Percentiles rank a stretch among this genome's conserved stretches.
These are phyloP conservation scores for Oenanthe oenanthe DNA, from an alignment of 2,113 vertebrate genomes.

Conservation along the genomic window DNA sequence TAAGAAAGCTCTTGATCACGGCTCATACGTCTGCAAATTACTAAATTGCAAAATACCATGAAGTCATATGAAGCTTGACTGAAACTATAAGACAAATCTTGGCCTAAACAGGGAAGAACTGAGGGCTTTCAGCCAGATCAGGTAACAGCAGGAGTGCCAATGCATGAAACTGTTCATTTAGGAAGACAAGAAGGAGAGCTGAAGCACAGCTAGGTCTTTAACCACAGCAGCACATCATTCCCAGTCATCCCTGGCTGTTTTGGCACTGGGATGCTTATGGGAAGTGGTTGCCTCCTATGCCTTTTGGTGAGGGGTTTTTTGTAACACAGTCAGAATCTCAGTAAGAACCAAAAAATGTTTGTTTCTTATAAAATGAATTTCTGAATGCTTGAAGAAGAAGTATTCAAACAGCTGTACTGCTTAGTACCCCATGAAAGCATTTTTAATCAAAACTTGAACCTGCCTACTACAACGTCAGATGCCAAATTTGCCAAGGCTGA, in stretches of 20 bases:
- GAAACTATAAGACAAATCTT: neutral
- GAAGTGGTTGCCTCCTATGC: neutral
- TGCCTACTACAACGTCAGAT: neutral
- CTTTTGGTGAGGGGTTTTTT: neutral
- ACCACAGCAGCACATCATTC: neutral
- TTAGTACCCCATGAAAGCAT: neutral
- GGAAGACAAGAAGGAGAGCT: neutral
- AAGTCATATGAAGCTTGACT: neutral
- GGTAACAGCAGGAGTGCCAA: neutral
- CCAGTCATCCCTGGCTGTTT: neutral
- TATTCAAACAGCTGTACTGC: neutral
- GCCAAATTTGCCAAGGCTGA: neutral
- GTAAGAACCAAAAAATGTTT: neutral
- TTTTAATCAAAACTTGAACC: neutral
- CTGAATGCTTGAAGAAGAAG: neutral
- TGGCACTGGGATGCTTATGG: neutral
- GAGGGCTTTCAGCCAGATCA: neutral
- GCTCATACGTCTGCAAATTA: neutral
- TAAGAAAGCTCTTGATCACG: neutral
- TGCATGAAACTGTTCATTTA: neutral
- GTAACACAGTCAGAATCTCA: neutral
- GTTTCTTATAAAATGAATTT: neutral
- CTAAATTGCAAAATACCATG: neutral
- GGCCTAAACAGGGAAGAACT: neutral
- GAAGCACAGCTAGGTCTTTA: neutral